Percentiles rank a stretch among this genome's conserved stretches.
Evolutionary conservation across 2,888 invertebrate species (phyloP).

Genomic region (Sceliomorpha sp.): DNA sequence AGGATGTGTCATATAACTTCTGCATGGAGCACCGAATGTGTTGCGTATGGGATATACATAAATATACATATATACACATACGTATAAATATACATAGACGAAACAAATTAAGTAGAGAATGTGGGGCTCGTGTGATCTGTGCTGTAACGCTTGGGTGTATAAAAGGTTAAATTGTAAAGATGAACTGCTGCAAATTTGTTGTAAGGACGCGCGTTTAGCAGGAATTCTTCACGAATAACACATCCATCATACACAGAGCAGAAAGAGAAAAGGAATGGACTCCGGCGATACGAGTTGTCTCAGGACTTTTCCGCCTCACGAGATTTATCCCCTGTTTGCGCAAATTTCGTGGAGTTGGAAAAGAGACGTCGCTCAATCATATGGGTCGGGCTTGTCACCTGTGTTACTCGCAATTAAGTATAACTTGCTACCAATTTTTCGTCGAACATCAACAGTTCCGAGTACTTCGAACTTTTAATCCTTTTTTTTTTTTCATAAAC

Average conservation of each 20-base stretch:
- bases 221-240: conserved; percentile 33
- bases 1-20: conserved; percentile 11
- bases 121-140: conserved; percentile 66
- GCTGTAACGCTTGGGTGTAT: conserved; percentile 64
- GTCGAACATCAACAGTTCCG: no score
- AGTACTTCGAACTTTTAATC: no score
- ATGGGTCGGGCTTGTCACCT: no score
- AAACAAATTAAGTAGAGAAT: conserved; percentile 28
- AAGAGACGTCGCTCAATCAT: no score
- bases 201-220: neutral
- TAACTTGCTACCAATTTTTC: no score
- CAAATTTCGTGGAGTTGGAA: no score
- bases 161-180: conserved; percentile 39
- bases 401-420: no score
- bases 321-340: no score
- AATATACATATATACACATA: conserved; percentile 10
- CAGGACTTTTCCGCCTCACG: no score
- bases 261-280: conserved; percentile 19
- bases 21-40: conserved; percentile 21
- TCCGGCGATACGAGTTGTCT: no score
- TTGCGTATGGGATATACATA: conserved; percentile 23
- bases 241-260: conserved; percentile 19
- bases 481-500: no score
- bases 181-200: conserved; percentile 1
- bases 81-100: conserved; percentile 3